Percentiles rank a stretch among this genome's conserved stretches.
Evolutionary conservation across 2,888 invertebrate genomes (phyloP).

Genomic region (Lithodes maja): DNA sequence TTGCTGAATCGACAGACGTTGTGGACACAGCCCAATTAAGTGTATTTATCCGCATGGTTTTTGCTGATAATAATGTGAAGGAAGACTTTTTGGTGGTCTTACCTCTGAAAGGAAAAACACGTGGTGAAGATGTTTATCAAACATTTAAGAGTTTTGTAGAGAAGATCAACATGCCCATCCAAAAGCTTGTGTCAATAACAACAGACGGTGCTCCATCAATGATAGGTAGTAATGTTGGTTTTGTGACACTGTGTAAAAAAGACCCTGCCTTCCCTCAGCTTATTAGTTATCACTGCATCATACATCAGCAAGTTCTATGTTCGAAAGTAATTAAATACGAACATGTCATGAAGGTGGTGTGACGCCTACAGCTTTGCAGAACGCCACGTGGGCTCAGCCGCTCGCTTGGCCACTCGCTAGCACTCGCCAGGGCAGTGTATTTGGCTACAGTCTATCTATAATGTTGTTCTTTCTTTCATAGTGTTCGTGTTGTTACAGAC

Average conservation of each 20-base stretch:
- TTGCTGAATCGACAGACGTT: constrained; percentile 38
- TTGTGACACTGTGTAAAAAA: constrained; percentile 33
- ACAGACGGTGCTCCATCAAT: constrained; percentile 35
- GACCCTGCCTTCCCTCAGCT: constrained; percentile 34
- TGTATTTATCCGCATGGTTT: constrained; percentile 5
- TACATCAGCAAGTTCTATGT: constrained; percentile 26
- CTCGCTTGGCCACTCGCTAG: too few relatives aligned
- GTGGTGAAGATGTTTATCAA: constrained; percentile 22
- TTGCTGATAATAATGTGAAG: constrained; percentile 25
- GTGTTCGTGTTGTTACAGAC: too few relatives aligned
- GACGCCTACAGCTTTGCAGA: too few relatives aligned
- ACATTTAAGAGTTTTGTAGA: constrained; percentile 30
- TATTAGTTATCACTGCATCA: constrained; percentile 36
- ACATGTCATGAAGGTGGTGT: constrained; percentile 28
- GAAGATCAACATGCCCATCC: constrained; percentile 13
- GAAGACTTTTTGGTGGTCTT: constrained; percentile 30
- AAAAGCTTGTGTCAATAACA: constrained; percentile 41
- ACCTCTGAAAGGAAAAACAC: constrained; percentile 19
- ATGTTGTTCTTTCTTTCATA: too few relatives aligned
- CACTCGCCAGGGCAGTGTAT: too few relatives aligned
- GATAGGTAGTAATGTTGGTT: constrained; percentile 31
- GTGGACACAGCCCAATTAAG: constrained; percentile 19
- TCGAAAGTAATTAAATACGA: constrained; percentile 29
- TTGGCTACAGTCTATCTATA: too few relatives aligned
- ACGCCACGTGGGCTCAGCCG: too few relatives aligned